Base-by-base conservation (phyloP, 2,113 vertebrate genomes). In the Hiodon alosoides region DNA sequence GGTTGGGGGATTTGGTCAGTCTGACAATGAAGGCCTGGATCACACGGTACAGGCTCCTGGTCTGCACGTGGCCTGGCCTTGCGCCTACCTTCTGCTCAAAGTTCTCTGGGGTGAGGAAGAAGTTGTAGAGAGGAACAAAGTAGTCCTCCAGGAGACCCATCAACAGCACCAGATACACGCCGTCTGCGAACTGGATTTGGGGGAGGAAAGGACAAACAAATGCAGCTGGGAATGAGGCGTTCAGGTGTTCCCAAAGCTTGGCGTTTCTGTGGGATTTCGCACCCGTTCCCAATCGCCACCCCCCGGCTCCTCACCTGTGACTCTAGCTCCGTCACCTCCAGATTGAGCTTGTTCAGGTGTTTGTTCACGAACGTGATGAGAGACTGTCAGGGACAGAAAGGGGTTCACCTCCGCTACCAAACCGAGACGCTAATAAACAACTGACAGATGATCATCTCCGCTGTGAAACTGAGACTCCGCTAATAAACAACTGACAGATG, bases 111-210 rank as follows among this genome's bases (percentile, higher is more conserved):
- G 97, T 99, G 80, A 99, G 92, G 80, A 94, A 93, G 88, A 99
- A 99, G 88, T 94, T 91, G 85, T 97, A 94, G 31, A 99, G 90
- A 2, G 97, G 97, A 14, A 99, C 94, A 62, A 99, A 99, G 81
- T 98, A 98, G 82, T 92, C 91, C 67, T 98, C 96, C 16, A 99
- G 89, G 13, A 99, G 90, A 16, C 97, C 97, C 94, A 97, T 97
- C 79, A 99, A 86, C 72, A 99, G 86, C 46, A 99, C 93, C 79
- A 99, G 87, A 84, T 99, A 98, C 48, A 99, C 97, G 0, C 97
- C 97, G 71, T 98, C 96, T 87, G 97, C 96, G 90, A 99, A 99
- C 97, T 99, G 73, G 74, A 31, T 31, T 31, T 31, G 31, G 31
- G 31, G 31, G 31, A 31, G 31, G 31, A 31, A 31, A 31, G 31